Evolutionary conservation across 2,888 invertebrate genomes (phyloP).

Genomic region (Syrphus vitripennis): DNA sequence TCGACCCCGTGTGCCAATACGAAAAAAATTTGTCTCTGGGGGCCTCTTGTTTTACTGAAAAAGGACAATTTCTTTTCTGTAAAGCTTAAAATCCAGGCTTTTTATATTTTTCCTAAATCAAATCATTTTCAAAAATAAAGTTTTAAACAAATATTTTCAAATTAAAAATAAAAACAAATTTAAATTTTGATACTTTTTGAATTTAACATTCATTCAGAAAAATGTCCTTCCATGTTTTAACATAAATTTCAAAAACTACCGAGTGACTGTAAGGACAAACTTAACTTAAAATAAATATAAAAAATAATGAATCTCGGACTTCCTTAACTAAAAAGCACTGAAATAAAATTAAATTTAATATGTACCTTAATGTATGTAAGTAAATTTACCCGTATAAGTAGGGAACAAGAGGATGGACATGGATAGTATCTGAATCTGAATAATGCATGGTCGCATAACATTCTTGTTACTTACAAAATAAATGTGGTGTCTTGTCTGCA

Average conservation of each 20-base stretch:
- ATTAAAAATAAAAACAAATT: background rate
- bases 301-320: background rate
- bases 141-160: no score
- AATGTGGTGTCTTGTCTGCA: background rate
- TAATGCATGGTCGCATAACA: conserved; percentile 54
- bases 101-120: no score
- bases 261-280: conserved; percentile 45
- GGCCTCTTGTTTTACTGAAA: no score
- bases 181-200: no score
- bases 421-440: conserved; percentile 50
- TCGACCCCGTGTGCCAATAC: no score
- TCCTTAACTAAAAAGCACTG: conserved; percentile 6
- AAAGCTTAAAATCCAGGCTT: no score
- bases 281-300: background rate
- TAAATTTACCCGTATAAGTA: no score
- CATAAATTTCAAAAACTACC: conserved; percentile 12
- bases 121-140: no score
- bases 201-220: no score
- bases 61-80: no score
- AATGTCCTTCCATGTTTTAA: background rate
- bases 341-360: background rate
- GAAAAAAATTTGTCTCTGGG: no score
- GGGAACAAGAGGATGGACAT: conserved; percentile 36
- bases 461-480: background rate
- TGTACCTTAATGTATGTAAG: conserved; percentile 6